Conservation (phyloP, 2,113 vertebrate genomes). For the Columba janthina region DNA sequence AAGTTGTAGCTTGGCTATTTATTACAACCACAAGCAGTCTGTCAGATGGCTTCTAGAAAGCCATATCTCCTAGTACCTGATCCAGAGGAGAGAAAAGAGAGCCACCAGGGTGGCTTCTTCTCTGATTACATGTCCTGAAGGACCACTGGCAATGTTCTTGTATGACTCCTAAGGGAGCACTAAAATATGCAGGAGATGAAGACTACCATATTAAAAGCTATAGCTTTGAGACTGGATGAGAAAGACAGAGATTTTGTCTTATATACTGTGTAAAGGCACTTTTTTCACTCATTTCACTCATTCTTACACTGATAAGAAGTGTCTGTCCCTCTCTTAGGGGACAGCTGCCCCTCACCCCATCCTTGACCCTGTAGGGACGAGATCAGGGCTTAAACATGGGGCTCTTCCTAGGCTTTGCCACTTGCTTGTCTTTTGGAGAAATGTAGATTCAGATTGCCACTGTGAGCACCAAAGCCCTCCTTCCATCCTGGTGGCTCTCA, state of each 20-base stretch:
- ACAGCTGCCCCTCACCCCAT: background rate
- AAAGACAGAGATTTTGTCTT: background rate
- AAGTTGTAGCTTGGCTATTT: background rate
- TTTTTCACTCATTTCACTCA: background rate
- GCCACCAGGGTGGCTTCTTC: background rate
- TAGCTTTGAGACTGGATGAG: background rate
- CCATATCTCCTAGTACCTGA: background rate
- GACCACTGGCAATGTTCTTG: background rate
- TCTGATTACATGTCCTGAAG: background rate
- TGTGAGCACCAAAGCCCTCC: background rate
- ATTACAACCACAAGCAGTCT: background rate
- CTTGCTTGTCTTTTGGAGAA: background rate
- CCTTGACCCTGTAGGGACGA: background rate
- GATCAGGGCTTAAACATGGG: background rate
- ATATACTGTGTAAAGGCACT: background rate
- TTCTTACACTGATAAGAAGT: background rate
- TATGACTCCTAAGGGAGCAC: background rate
- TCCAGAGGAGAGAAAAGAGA: background rate
- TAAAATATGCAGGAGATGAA: background rate
- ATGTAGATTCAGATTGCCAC: fast-evolving
- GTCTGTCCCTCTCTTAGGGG: background rate
- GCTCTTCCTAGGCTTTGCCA: background rate
- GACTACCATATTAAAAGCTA: background rate
- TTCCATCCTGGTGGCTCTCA: fast-evolving
- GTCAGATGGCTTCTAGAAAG: background rate